These are phyloP conservation scores for Callipepla squamata DNA, from an alignment of 2,113 vertebrate genomes.

Conservation along the genomic window DNA sequence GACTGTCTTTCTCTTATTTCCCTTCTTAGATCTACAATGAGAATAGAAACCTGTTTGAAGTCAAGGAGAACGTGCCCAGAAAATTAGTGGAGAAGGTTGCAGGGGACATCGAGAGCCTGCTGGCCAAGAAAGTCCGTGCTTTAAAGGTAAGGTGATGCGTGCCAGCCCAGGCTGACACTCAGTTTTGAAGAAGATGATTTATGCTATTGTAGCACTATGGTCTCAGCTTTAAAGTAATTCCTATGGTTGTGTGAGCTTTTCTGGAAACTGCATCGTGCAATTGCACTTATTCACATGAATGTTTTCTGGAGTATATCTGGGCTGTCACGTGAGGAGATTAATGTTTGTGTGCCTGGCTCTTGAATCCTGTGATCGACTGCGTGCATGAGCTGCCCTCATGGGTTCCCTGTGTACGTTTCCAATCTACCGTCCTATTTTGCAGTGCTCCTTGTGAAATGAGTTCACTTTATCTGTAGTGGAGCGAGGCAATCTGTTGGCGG, in stretches of 20 bases:
- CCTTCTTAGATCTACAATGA: conserved; percentile 92
- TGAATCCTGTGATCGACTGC: not conserved
- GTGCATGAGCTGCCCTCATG: not conserved
- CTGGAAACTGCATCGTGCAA: not conserved
- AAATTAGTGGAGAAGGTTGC: conserved; percentile 95
- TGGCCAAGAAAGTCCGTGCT: conserved; percentile 95
- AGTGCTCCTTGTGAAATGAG: not conserved
- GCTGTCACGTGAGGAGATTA: not conserved
- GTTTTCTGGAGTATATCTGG: not conserved
- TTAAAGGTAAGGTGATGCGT: conserved; percentile 88
- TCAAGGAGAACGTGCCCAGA: conserved; percentile 92
- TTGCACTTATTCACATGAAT: not conserved
- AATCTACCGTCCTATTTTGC: not conserved
- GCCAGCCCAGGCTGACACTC: not conserved
- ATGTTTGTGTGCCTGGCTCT: not conserved
- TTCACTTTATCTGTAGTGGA: not conserved
- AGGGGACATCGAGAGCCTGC: conserved; percentile 92
- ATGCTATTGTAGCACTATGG: fast-evolving
- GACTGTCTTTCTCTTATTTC: conserved; percentile 41
- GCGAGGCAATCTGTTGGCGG: not conserved
- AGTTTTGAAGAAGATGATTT: not conserved
- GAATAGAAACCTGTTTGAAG: conserved; percentile 94
- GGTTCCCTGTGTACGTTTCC: not conserved
- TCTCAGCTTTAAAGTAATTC: not conserved
- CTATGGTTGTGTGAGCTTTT: not conserved